A percentile compares a stretch with the other conserved stretches of the same genome.
Evolutionary conservation across 2,797 vertebrate species (phyloP).

Genomic region (Girardinus metallicus): DNA sequence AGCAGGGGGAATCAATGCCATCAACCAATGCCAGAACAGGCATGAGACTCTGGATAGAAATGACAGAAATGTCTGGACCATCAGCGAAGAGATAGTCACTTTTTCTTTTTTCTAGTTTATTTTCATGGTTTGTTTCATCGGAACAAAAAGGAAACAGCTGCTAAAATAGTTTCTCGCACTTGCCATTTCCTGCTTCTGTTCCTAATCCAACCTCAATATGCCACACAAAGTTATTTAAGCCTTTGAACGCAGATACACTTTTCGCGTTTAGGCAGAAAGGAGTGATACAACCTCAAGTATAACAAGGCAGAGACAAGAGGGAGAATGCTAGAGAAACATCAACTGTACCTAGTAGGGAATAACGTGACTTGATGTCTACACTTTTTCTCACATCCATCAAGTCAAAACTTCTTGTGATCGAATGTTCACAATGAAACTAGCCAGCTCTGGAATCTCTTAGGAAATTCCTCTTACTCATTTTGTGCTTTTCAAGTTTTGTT

Average conservation of each 20-base stretch:
- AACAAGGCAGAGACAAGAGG: conserved; percentile 13
- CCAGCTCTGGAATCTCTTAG: conserved; percentile 22
- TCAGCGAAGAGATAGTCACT: conserved; percentile 1
- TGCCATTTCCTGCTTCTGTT: conserved; percentile 19
- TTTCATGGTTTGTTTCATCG: conserved; percentile 14
- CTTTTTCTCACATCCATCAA: conserved; percentile 13
- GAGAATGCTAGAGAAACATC: neutral
- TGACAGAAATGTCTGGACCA: conserved; percentile 37
- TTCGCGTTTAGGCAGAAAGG: conserved; percentile 30
- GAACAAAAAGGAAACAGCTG: conserved; percentile 32
- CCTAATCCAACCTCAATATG: conserved; percentile 40
- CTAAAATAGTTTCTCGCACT: conserved; percentile 28
- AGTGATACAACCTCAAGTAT: conserved; percentile 32
- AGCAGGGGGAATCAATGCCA: conserved; percentile 70
- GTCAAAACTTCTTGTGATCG: conserved; percentile 31
- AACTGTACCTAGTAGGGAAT: conserved; percentile 17
- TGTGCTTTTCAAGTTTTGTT: neutral
- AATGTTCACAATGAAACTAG: conserved; percentile 17
- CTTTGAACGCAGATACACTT: conserved; percentile 20
- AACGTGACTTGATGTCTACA: conserved; percentile 25
- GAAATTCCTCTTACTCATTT: conserved; percentile 10
- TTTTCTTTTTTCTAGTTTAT: neutral
- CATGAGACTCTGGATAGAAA: conserved; percentile 51
- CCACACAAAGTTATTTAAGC: conserved; percentile 43
- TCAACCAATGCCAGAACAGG: conserved; percentile 57